These are phyloP conservation scores for Acleris laterana DNA, from an alignment of 2,888 invertebrate species.

Conservation along the genomic window DNA sequence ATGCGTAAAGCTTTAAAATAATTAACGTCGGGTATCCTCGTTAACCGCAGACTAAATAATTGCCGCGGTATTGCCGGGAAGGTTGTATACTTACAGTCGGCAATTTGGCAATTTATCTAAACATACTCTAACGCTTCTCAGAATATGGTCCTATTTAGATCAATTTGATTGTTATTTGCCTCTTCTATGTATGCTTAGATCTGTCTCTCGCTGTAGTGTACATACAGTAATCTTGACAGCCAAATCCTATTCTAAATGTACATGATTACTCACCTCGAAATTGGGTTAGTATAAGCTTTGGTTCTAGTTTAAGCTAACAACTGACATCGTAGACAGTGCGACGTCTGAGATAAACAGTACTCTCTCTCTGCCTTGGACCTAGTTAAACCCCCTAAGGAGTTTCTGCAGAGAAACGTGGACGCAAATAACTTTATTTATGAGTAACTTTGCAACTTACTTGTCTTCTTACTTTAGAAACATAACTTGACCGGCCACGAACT, in stretches of 20 bases:
- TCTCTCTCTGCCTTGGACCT: conserved; percentile 29
- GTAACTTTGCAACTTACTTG: conserved; percentile 29
- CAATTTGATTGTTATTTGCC: no score
- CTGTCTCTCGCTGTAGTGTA: neutral
- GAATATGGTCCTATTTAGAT: no score
- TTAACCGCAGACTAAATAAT: conserved; percentile 26
- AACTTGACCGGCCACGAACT: conserved; percentile 14
- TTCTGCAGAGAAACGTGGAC: conserved; percentile 18
- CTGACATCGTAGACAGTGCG: conserved; percentile 23
- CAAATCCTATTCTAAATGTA: conserved; percentile 3
- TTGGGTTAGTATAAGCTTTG: conserved; percentile 17
- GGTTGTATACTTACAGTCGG: neutral
- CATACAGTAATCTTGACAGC: conserved; percentile 4
- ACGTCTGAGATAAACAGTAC: conserved; percentile 29
- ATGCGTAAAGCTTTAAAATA: conserved; percentile 33
- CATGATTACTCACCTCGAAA: conserved; percentile 9
- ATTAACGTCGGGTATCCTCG: conserved; percentile 28
- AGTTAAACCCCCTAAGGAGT: conserved; percentile 25
- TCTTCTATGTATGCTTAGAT: neutral
- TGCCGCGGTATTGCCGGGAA: conserved; percentile 20
- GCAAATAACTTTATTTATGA: conserved; percentile 27
- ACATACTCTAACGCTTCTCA: no score
- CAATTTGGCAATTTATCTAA: no score
- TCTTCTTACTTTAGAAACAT: conserved; percentile 17
- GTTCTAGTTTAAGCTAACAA: conserved; percentile 22